Percentiles rank a stretch among this genome's conserved stretches.
Conservation (phyloP, 2,888 invertebrate species). For the Lymantria dispar region DNA sequence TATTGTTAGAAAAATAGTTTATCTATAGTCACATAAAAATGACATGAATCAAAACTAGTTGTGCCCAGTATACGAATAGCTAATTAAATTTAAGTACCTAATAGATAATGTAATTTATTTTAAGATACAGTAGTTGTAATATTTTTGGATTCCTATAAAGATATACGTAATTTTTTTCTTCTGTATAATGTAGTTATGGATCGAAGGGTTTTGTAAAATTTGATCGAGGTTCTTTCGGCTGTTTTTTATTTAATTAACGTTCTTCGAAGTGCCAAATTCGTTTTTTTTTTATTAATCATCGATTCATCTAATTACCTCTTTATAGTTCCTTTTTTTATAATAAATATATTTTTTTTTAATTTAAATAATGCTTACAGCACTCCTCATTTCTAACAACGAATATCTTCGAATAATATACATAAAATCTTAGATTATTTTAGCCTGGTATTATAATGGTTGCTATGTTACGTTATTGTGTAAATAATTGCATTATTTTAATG, state of each 20-base stretch:
- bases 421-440: too few relatives aligned
- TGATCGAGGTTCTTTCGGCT: constrained; percentile 68
- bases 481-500: too few relatives aligned
- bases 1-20: constrained; percentile 78
- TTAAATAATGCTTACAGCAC: constrained; percentile 25
- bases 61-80: constrained; percentile 83
- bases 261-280: constrained; percentile 75
- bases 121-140: constrained; percentile 80
- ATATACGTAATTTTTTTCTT: constrained; percentile 76
- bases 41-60: constrained; percentile 82
- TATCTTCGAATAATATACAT: background rate
- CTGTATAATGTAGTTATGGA: constrained; percentile 51
- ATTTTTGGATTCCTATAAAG: constrained; percentile 83
- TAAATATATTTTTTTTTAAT: constrained; percentile 42
- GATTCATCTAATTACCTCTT: constrained; percentile 56
- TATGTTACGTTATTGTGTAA: too few relatives aligned
- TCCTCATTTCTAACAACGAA: background rate
- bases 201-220: constrained; percentile 44
- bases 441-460: too few relatives aligned
- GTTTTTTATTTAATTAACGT: constrained; percentile 41
- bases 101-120: constrained; percentile 74
- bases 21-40: constrained; percentile 80
- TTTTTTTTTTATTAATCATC: constrained; percentile 47
- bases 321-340: constrained; percentile 53
- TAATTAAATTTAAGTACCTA: constrained; percentile 63